Evolutionary conservation across 1,140 invertebrate species (phyloP).

Genomic region (Neodiprion pinetum): DNA sequence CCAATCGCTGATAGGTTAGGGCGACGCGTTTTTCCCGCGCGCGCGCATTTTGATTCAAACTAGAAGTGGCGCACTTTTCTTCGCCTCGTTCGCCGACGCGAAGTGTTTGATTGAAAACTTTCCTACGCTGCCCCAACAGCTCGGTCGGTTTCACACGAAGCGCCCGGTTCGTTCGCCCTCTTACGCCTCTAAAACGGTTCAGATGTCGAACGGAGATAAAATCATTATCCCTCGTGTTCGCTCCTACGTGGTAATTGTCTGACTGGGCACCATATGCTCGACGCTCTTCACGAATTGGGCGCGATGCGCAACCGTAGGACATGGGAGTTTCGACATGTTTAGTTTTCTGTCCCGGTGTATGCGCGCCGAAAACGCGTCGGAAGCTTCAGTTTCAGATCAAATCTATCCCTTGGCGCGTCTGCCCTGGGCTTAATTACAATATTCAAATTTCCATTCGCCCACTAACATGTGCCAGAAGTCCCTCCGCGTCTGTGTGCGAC

Average conservation of each 20-base stretch:
- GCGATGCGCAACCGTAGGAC: background rate
- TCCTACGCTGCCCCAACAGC: too few species aligned
- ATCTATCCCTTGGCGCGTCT: background rate
- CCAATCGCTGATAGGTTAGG: too few species aligned
- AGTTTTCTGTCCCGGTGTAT: background rate
- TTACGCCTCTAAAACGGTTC: background rate
- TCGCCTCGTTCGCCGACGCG: too few species aligned
- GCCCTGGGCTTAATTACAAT: slow-evolving; percentile 51
- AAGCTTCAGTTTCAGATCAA: background rate
- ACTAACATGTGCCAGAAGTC: slow-evolving; percentile 43
- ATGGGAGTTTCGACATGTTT: background rate
- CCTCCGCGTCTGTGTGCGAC: background rate
- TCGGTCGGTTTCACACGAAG: background rate
- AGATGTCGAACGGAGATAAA: slow-evolving; percentile 16
- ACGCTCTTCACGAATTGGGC: background rate
- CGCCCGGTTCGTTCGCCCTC: background rate
- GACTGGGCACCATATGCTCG: background rate
- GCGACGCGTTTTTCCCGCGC: too few species aligned
- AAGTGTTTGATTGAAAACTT: too few species aligned
- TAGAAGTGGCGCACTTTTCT: too few species aligned
- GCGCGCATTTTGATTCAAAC: too few species aligned
- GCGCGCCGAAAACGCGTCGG: background rate
- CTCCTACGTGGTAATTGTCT: slow-evolving; percentile 18
- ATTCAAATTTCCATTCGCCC: slow-evolving; percentile 47
- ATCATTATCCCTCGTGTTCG: slow-evolving; percentile 29